A percentile compares a stretch with the other conserved stretches of the same genome.
These are phyloP conservation scores for Litoditis marina DNA, from an alignment of 2,888 invertebrate genomes.

Conservation along the genomic window DNA sequence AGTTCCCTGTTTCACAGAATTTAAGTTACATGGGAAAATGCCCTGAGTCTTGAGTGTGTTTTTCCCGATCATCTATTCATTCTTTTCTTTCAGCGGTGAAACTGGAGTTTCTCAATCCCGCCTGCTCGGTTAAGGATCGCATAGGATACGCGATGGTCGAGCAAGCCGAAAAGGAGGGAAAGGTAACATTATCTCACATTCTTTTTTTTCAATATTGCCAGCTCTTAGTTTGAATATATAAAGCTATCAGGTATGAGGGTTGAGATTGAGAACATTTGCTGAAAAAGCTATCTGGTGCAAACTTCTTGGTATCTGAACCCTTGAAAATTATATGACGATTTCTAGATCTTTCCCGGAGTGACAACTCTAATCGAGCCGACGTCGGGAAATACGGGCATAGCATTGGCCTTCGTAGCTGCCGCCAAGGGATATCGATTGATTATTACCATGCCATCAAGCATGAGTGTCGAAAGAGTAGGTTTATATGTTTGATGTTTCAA, in stretches of 20 bases:
- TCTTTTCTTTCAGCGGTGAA: slow-evolving; percentile 50
- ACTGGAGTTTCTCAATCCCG: slow-evolving; percentile 60
- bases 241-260: too few species aligned
- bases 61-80: neutral
- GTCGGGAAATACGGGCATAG: slow-evolving; percentile 61
- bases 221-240: too few species aligned
- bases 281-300: too few species aligned
- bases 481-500: neutral
- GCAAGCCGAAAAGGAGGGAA: slow-evolving; percentile 51
- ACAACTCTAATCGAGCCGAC: slow-evolving; percentile 60
- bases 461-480: slow-evolving; percentile 57
- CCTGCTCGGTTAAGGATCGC: slow-evolving; percentile 60
- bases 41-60: too few species aligned
- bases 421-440: slow-evolving; percentile 57
- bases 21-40: too few species aligned
- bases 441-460: slow-evolving; percentile 60
- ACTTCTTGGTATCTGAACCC: too few species aligned
- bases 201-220: too few species aligned
- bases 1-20: too few species aligned
- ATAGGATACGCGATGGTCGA: slow-evolving; percentile 60
- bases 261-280: too few species aligned
- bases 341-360: slow-evolving; percentile 42
- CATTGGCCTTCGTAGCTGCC: slow-evolving; percentile 59
- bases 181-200: slow-evolving; percentile 40
- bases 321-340: neutral